Base-by-base conservation (phyloP, 2,888 invertebrate genomes). In the Drosophila suboccidentalis region DNA sequence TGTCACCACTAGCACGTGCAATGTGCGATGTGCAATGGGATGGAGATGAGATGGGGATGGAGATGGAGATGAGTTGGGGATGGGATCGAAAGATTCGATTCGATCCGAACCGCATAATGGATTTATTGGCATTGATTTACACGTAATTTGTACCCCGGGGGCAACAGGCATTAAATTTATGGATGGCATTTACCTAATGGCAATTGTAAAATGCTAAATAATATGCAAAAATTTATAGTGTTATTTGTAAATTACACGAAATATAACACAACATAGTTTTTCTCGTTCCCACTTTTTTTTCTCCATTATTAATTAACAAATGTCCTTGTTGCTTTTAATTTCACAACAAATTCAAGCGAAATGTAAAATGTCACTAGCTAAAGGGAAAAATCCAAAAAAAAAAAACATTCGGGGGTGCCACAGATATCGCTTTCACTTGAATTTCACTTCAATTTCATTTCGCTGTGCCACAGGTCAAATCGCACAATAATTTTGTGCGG, bases 131-230 rank as follows among this genome's bases (percentile, higher is more conserved):
- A 69, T 79, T 64, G 78, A 71, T 78, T 82, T 74, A 57, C 61
- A 44, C 51, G 58, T 53, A 71, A 55, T 64, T 49, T 38, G 57
- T 29, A 38, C 36, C 44, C 54, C 61, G n/a, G 17, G 55, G 32
- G 36, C 44, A 53, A 46, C 26, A 53, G 65, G 43, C 64, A 74
- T 59, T 68, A 77, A 81, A 83, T 84, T 87, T 84, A 84, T 87
- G 87, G 87, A 79, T 78, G 82, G 85, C 83, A 87, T 84, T 84
- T 84, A 70, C 69, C 82, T 73, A 84, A 83, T 83, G 83, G 80
- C 44, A 49, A 15, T 13, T 70, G 70, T 68, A 60, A 75, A 61
- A 79, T 70, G 71, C 72, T 34, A 75, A 76, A 59, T 36, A 66
- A 62, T 68, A 76, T 78, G 76, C 62, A 73, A 71, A 82, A 80